A percentile compares a stretch with the other conserved stretches of the same genome.
Conservation (phyloP, 2,888 invertebrate genomes). For the Crioceris asparagi region DNA sequence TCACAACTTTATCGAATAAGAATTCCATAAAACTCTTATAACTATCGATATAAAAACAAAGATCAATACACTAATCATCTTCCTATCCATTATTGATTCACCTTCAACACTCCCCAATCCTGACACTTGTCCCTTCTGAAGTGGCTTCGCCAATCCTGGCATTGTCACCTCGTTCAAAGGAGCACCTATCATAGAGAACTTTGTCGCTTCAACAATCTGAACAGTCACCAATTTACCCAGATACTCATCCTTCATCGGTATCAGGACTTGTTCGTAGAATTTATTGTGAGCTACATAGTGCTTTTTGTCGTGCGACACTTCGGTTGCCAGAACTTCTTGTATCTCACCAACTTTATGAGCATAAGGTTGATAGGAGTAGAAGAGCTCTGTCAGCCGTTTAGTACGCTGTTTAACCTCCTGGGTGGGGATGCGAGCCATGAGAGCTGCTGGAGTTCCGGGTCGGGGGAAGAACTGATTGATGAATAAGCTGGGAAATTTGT, state of each 20-base stretch:
- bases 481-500: slow-evolving; percentile 87
- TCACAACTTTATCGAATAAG: too few relatives aligned
- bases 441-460: slow-evolving; percentile 93
- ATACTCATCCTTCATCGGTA: slow-evolving; percentile 64
- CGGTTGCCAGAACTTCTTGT: slow-evolving; percentile 81
- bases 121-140: slow-evolving; percentile 47
- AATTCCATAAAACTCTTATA: slow-evolving; percentile 35
- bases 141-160: slow-evolving; percentile 43
- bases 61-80: slow-evolving; percentile 22
- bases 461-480: slow-evolving; percentile 97
- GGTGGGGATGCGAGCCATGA: slow-evolving; percentile 72
- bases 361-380: slow-evolving; percentile 83
- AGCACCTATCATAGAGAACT: slow-evolving; percentile 69
- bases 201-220: slow-evolving; percentile 54
- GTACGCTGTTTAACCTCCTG: slow-evolving; percentile 86
- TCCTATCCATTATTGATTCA: slow-evolving; percentile 11
- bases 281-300: slow-evolving; percentile 94
- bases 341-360: slow-evolving; percentile 52
- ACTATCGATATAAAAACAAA: slow-evolving; percentile 38
- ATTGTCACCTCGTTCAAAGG: slow-evolving; percentile 45
- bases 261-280: slow-evolving; percentile 83
- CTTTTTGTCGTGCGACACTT: slow-evolving; percentile 80
- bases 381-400: slow-evolving; percentile 75
- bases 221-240: slow-evolving; percentile 80
- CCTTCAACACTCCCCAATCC: slow-evolving; percentile 38